Evolutionary conservation across 2,797 vertebrate genomes (phyloP).

Genomic region (Poeciliopsis paucimaculata): DNA sequence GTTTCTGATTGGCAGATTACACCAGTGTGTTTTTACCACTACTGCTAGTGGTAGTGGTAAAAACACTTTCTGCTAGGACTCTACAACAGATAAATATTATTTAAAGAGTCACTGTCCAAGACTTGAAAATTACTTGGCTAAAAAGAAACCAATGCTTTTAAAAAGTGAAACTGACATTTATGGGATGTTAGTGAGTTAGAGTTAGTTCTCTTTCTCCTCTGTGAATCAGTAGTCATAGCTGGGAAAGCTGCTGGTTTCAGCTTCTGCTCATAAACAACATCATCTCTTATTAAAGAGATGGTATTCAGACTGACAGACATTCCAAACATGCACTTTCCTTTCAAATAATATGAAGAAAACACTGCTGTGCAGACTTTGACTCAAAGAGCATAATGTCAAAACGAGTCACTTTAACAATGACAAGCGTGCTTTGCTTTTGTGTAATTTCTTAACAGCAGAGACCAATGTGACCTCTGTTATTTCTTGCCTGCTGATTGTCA

Average conservation of each 20-base stretch:
- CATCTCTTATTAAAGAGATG: not conserved
- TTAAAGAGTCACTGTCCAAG: not conserved
- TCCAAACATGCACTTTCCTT: constrained; percentile 26
- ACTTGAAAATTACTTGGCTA: not conserved
- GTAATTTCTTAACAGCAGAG: constrained; percentile 8
- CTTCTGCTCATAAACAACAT: not conserved
- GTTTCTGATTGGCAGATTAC: no score
- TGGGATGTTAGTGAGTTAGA: not conserved
- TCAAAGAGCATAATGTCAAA: not conserved
- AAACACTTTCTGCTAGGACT: not conserved
- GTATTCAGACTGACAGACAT: not conserved
- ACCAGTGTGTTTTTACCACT: no score
- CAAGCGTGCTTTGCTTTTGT: constrained; percentile 5
- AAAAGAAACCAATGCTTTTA: not conserved
- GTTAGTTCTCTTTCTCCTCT: not conserved
- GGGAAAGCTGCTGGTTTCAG: constrained; percentile 6
- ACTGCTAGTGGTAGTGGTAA: no score
- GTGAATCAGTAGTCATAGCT: constrained; percentile 2
- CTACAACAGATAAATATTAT: not conserved
- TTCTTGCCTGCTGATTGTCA: constrained; percentile 3
- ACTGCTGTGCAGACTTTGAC: constrained; percentile 12
- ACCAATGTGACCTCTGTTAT: not conserved
- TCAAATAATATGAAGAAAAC: constrained; percentile 4
- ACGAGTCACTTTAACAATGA: not conserved
- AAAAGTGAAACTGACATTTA: not conserved